These are phyloP conservation scores for Paradoxurus hermaphroditus DNA, from an alignment of 2,113 vertebrate genomes.

Conservation along the genomic window DNA sequence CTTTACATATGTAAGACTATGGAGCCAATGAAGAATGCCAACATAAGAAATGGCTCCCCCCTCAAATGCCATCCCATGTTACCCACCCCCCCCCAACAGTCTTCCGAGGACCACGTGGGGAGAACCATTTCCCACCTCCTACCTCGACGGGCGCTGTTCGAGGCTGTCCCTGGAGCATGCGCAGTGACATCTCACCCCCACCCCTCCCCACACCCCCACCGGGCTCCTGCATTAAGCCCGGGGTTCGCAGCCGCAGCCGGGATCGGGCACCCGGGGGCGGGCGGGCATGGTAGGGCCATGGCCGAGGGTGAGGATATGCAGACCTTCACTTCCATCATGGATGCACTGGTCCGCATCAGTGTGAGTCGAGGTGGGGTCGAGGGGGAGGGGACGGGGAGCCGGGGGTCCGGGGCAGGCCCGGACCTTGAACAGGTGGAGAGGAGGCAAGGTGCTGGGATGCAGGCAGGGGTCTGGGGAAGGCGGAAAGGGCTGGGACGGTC, in stretches of 20 bases:
- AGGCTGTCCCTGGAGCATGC: slow-evolving; percentile 77
- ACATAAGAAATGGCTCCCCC: neutral
- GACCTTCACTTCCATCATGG: slow-evolving; percentile 95
- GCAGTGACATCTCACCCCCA: slow-evolving; percentile 61
- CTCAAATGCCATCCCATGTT: neutral
- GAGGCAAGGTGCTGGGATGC: neutral
- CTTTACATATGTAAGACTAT: neutral
- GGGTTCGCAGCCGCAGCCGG: slow-evolving; percentile 68
- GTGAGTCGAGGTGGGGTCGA: slow-evolving; percentile 84
- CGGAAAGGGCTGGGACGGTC: neutral
- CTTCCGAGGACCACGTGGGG: slow-evolving; percentile 69
- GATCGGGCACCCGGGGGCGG: slow-evolving; percentile 62
- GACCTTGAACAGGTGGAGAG: slow-evolving; percentile 56
- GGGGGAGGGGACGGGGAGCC: neutral
- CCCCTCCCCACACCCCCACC: slow-evolving; percentile 55
- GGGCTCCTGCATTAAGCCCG: slow-evolving; percentile 70
- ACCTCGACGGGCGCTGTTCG: slow-evolving; percentile 15
- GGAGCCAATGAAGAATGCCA: neutral
- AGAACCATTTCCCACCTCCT: slow-evolving; percentile 55
- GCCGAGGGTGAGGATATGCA: slow-evolving; percentile 92
- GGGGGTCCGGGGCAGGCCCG: slow-evolving; percentile 2
- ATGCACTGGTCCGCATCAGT: slow-evolving; percentile 93
- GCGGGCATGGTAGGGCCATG: slow-evolving; percentile 82
- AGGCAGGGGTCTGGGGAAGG: neutral
- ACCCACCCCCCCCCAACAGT: neutral